phyloP scores from a whole-genome alignment of 2,797 vertebrate species.

The Lerista edwardsae region DNA sequence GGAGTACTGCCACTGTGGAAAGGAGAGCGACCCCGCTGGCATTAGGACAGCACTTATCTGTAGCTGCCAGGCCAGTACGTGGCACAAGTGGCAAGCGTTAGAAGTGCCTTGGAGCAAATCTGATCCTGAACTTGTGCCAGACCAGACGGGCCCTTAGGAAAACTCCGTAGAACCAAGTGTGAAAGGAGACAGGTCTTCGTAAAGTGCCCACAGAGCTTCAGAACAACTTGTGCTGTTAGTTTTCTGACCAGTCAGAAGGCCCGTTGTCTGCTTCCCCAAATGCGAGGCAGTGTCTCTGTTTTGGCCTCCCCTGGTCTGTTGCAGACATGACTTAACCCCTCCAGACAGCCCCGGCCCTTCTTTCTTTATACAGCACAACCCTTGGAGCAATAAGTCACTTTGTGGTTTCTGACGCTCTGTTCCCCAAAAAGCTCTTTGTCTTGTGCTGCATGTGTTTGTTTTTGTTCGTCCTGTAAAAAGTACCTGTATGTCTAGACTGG shows the following conservation, averaged over 20 bases:
- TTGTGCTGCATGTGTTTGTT: slow-evolving; percentile 48
- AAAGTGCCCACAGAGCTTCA: neutral
- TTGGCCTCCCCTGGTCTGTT: slow-evolving; percentile 58
- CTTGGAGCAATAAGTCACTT: slow-evolving; percentile 59
- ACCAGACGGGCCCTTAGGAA: neutral
- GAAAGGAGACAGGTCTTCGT: neutral
- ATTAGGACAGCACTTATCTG: neutral
- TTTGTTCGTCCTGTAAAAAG: slow-evolving; percentile 54
- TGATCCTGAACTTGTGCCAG: neutral
- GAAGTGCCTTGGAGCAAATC: neutral
- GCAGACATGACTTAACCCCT: slow-evolving; percentile 71
- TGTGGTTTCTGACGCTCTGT: slow-evolving; percentile 38
- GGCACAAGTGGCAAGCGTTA: neutral
- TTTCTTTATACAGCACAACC: slow-evolving; percentile 42
- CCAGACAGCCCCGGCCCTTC: slow-evolving; percentile 59
- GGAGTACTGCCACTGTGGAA: neutral
- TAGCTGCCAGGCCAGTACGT: neutral
- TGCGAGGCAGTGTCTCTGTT: slow-evolving; percentile 7
- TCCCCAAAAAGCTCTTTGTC: slow-evolving; percentile 51
- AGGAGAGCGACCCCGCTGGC: neutral
- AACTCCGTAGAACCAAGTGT: neutral
- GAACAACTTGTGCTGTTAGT: neutral
- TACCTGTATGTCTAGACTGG: slow-evolving; percentile 61
- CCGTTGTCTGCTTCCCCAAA: slow-evolving; percentile 23
- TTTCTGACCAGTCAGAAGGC: neutral